A percentile compares a stretch with the other conserved stretches of the same genome.
Evolutionary conservation across 2,888 invertebrate genomes (phyloP).

Genomic region (Drosophila demipolita): DNA sequence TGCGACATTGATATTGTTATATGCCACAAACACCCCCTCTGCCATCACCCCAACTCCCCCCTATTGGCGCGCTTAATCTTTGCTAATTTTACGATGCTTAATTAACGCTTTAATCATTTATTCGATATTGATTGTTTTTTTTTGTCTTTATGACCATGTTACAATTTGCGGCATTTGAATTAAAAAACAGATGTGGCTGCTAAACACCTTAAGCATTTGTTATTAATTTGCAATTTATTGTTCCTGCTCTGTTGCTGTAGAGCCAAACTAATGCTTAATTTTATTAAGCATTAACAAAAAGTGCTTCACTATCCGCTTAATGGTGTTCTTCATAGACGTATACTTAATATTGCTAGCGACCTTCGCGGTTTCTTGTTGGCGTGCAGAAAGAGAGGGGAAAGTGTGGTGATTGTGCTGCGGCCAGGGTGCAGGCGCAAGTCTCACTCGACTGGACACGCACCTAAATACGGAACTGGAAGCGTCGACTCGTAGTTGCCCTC

Average conservation of each 20-base stretch:
- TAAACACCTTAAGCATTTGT: conserved; percentile 47
- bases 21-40: not conserved
- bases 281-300: conserved; percentile 63
- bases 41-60: not conserved
- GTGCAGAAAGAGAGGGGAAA: conserved; percentile 1
- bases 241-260: conserved; percentile 54
- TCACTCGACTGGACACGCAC: conserved; percentile 73
- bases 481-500: conserved; percentile 51
- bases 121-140: conserved; percentile 29
- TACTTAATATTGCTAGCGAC: conserved; percentile 63
- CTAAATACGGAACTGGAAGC: conserved; percentile 69
- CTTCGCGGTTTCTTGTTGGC: conserved; percentile 34
- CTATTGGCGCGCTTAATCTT: conserved; percentile 22
- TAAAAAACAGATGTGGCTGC: conserved; percentile 21
- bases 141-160: conserved; percentile 49
- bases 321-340: conserved; percentile 61
- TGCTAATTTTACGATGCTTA: conserved; percentile 50
- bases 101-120: conserved; percentile 51
- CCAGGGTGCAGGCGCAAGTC: conserved; percentile 27
- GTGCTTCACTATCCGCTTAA: conserved; percentile 61
- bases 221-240: conserved; percentile 47
- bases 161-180: conserved; percentile 53
- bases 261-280: conserved; percentile 62
- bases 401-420: not conserved
- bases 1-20: conserved; percentile 60